Evolutionary conservation across 1,140 invertebrate species (phyloP).

Genomic region (Rhagoletis pomonella): DNA sequence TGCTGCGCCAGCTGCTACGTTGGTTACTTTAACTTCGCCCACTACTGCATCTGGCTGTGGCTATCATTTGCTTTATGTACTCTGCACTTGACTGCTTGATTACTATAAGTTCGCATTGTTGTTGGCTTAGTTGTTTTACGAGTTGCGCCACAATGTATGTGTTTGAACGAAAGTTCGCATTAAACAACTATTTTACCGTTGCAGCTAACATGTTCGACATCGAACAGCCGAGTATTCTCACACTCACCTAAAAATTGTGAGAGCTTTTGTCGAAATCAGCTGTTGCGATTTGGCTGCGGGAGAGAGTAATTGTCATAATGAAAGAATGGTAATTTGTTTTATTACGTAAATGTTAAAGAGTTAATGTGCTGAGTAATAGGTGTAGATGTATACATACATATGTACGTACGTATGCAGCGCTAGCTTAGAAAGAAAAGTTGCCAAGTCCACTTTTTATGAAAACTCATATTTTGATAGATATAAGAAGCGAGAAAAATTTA

Average conservation of each 20-base stretch:
- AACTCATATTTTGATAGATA: too few species aligned
- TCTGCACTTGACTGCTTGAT: neutral
- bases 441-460: too few species aligned
- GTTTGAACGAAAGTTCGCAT: too few species aligned
- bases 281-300: neutral
- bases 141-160: neutral
- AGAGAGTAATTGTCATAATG: neutral
- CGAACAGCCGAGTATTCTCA: neutral
- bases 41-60: neutral
- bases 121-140: neutral
- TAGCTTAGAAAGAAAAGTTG: too few species aligned
- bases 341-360: too few species aligned
- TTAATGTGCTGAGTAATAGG: too few species aligned
- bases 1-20: neutral
- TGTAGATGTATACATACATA: neutral
- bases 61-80: too few species aligned
- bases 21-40: neutral
- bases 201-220: slow-evolving; percentile 1
- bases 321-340: too few species aligned
- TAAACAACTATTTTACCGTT: too few species aligned
- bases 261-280: slow-evolving; percentile 42
- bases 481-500: too few species aligned
- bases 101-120: neutral
- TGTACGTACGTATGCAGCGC: neutral
- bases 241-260: too few species aligned